Base-by-base conservation (phyloP, 2,113 vertebrate genomes). In the Aegypius monachus region DNA sequence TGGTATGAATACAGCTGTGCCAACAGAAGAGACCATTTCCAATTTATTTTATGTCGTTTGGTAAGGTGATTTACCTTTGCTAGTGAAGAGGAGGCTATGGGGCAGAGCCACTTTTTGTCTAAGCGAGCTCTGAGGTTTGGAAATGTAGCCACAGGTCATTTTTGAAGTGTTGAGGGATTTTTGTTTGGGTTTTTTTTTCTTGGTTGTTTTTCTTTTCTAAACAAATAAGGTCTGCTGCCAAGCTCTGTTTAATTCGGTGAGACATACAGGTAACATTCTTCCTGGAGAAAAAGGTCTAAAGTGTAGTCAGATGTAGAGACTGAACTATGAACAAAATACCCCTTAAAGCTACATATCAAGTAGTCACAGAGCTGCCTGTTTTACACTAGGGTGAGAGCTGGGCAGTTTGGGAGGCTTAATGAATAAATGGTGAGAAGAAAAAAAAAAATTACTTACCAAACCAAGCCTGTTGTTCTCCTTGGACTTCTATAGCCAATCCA, bases 391-490 rank as follows among this genome's bases (percentile, higher is more conserved):
- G 26, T 62, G 66, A 65, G 18, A 73, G 29, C 1, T 22, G 10
- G 40, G 8, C 2, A 5, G 19, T 1, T 25, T 53, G 45, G 17
- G 40, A 88, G 47, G 43, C 31, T 89, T 74, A 79, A 68, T 0
- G 58, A 77, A 53, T 43, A 88, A 94, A 85, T 2, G 11, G 25
- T 21, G 67, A 79, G 55, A 3, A 23, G 45, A 58, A 3, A 4
- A 29, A 61, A 59, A 86, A 58, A 42, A 63, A 48, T 79, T 95
- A 99, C 99, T 98, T 97, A 99, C 99, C 99, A 82, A 99, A 99
- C 99, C 99, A 99, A 15, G 99, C 99, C 95, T 99, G 99, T 91
- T 99, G 99, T 67, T 99, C 99, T 90, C 99, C 99, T 97, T 99
- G 99, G 67, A 99, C 99, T 96, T 99, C 99, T 78, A 99, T 99